Evolutionary conservation across 2,888 invertebrate species (phyloP).

Genomic region (Trissonchulus latispiculum): DNA sequence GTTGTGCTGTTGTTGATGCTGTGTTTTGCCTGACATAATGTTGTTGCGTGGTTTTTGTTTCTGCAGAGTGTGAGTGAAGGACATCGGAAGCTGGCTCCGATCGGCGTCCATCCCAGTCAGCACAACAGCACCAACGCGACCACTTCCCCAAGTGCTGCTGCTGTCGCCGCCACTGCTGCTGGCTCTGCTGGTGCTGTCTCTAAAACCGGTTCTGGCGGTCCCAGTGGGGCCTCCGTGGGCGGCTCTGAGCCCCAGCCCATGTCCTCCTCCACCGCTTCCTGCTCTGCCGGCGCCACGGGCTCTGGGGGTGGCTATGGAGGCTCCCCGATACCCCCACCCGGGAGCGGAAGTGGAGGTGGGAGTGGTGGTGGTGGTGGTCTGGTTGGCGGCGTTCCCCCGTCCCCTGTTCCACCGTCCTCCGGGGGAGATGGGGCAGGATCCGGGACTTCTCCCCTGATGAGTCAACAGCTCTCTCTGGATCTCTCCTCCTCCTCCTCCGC

Average conservation of each 20-base stretch:
- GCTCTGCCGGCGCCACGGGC: conserved; percentile 1
- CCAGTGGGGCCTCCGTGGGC: too few species aligned
- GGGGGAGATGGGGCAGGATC: neutral
- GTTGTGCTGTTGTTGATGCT: too few species aligned
- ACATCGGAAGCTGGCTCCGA: conserved; percentile 2
- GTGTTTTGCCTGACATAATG: too few species aligned
- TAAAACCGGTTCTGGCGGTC: too few species aligned
- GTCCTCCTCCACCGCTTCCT: neutral
- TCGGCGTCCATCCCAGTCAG: neutral
- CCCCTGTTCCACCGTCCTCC: conserved; percentile 2
- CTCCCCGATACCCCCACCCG: too few species aligned
- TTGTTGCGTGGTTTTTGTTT: too few species aligned
- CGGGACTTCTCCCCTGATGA: neutral
- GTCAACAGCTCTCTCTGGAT: too few species aligned
- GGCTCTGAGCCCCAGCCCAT: neutral
- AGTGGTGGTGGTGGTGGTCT: neutral
- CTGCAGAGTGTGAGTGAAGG: too few species aligned
- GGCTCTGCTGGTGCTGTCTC: neutral
- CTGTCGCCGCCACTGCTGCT: neutral
- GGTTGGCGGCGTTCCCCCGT: conserved; percentile 18
- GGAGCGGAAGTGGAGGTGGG: too few species aligned
- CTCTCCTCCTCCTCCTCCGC: conserved; percentile 15
- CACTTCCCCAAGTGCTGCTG: neutral
- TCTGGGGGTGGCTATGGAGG: neutral
- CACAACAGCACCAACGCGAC: neutral